These are phyloP conservation scores for Crocuta crocuta DNA, from an alignment of 2,113 vertebrate species.

Conservation along the genomic window DNA sequence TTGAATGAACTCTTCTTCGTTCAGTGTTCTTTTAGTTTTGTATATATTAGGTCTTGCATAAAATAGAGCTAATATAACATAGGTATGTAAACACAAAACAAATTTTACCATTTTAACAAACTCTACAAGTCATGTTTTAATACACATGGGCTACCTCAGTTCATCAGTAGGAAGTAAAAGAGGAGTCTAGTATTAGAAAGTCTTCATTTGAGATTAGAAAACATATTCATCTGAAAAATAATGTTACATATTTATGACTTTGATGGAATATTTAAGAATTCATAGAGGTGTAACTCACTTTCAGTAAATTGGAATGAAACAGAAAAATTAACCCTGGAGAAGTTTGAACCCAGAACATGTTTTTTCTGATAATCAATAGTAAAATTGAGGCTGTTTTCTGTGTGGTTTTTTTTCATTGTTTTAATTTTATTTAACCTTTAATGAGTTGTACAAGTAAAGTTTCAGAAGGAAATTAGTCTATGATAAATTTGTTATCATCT, in stretches of 20 bases:
- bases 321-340: not conserved
- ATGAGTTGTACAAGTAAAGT: not conserved
- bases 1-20: not conserved
- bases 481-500: not conserved
- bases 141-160: not conserved
- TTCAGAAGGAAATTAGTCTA: not conserved
- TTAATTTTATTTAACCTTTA: not conserved
- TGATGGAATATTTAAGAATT: conserved; percentile 16
- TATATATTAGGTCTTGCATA: not conserved
- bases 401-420: not conserved
- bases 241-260: not conserved
- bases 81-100: not conserved
- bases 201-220: not conserved
- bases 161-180: not conserved
- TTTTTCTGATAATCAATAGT: not conserved
- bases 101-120: not conserved
- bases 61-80: not conserved
- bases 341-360: not conserved
- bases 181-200: not conserved
- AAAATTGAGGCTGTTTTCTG: not conserved
- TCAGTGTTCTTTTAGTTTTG: not conserved
- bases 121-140: not conserved
- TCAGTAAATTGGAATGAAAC: not conserved
- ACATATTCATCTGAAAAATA: not conserved
- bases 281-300: not conserved